These are phyloP conservation scores for Scomberomorus guttatus DNA, from an alignment of 2,797 vertebrate species.

Conservation along the genomic window DNA sequence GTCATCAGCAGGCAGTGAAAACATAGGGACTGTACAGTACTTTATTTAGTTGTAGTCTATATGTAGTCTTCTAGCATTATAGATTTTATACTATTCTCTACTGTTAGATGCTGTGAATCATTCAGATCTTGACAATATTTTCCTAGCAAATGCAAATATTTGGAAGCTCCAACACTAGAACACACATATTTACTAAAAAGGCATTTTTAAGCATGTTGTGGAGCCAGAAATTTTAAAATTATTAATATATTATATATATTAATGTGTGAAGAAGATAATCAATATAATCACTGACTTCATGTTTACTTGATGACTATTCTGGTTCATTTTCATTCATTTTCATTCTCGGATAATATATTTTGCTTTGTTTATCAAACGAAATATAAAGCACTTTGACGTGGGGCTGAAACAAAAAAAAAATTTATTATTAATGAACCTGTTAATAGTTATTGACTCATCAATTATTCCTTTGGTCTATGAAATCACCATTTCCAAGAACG, in stretches of 20 bases:
- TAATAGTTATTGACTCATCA: neutral
- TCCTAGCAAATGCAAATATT: constrained; percentile 25
- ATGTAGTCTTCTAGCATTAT: constrained; percentile 7
- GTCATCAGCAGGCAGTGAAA: constrained; percentile 1
- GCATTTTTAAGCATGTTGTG: neutral
- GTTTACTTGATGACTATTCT: neutral
- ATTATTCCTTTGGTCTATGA: neutral
- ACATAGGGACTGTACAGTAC: neutral
- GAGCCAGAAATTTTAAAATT: neutral
- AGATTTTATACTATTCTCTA: neutral
- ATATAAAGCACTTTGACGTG: neutral
- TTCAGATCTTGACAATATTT: constrained; percentile 9
- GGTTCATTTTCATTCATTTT: constrained; percentile 15
- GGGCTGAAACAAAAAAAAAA: neutral
- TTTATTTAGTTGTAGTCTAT: constrained; percentile 12
- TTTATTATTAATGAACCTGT: neutral
- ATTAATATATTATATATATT: constrained; percentile 1
- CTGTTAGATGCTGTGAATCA: neutral
- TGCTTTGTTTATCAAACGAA: neutral
- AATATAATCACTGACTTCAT: neutral
- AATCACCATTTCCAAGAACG: neutral
- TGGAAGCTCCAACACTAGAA: neutral
- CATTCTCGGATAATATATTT: neutral
- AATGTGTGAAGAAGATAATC: constrained; percentile 3
- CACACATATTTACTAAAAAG: neutral